phyloP scores from a whole-genome alignment of 2,113 vertebrate species.

The Anas platyrhynchos region DNA sequence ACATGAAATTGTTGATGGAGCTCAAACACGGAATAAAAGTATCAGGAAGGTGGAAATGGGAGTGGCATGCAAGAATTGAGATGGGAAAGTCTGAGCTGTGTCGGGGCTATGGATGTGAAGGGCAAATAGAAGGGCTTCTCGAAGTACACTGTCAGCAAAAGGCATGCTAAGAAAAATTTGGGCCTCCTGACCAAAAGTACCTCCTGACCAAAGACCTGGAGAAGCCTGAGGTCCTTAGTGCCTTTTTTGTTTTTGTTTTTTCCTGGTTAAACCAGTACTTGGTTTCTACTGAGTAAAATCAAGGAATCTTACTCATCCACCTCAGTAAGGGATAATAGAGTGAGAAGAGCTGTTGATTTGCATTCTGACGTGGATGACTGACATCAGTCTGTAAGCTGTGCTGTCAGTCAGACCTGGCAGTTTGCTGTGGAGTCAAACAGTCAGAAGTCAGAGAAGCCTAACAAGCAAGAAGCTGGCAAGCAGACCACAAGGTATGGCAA shows the following conservation, averaged over 20 bases:
- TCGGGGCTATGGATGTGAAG: background rate
- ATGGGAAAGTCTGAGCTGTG: background rate
- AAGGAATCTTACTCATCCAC: background rate
- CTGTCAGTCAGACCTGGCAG: background rate
- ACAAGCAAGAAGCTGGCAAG: background rate
- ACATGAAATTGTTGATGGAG: background rate
- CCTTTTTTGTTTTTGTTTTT: background rate
- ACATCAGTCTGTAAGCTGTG: background rate
- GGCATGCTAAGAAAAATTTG: background rate
- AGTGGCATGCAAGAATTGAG: background rate
- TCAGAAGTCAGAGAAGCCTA: background rate
- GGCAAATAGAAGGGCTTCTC: background rate
- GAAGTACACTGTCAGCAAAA: background rate
- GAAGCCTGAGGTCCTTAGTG: background rate
- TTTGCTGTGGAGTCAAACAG: background rate
- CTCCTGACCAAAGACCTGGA: background rate
- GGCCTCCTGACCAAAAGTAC: background rate
- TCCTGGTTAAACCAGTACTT: background rate
- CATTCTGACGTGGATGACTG: background rate
- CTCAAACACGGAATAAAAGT: background rate
- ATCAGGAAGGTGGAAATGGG: background rate
- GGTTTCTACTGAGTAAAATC: background rate
- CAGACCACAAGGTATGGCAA: background rate
- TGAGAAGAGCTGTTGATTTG: constrained; percentile 3
- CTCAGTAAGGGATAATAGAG: background rate